Evolutionary conservation across 2,113 vertebrate genomes (phyloP), one percentile per base, ranked within the genome.

Genomic region (Equus quagga): DNA sequence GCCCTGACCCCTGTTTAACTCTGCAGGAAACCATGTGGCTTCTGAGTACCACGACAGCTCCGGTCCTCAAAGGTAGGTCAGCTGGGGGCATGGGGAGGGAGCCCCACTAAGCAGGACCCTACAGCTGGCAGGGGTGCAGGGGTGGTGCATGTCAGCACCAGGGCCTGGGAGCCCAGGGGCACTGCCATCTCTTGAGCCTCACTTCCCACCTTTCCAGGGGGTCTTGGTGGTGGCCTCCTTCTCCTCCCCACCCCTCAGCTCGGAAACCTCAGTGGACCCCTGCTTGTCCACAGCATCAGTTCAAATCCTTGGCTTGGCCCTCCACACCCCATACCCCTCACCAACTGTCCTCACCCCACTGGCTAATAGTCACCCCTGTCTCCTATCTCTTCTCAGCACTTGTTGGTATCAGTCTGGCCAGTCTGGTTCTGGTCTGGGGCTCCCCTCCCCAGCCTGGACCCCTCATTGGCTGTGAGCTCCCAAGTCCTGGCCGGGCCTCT

Each of bases 31-130:
- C 36, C 94, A 98, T 97, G 98, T n/a, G 8, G 91, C 13, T 9
- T 86, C 86, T 23, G 12, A 8, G 65, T 56, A 58, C 46, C 88
- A 97, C 46, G 94, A 58, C 14, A 17, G n/a, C 58, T 94, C 84
- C 95, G 41, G 28, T 98, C 89, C 91, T 98, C 72, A n/a, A 84
- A 0, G 97, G 99, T 99, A 98, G 98, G 99, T 97, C 67, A 79
- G 2, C 46, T 36, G 10, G 70, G 60, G 58, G 49, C 9, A 33
- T n/a, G 26, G 0, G 1, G 7, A 2, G 23, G 78, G 51, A 58
- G 14, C 1, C 58, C 72, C 60, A 15, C 18, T 28, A 7, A 60
- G 58, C 5, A 23, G 96, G 51, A 36, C 23, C 44, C 64, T 83
- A 62, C n/a, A 64, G 60, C 69, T 7, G 67, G 44, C 8, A 26